Evolutionary conservation across 1,140 invertebrate genomes (phyloP), one percentile per base, ranked within the genome.

Genomic region (Hycleus phaleratus): DNA sequence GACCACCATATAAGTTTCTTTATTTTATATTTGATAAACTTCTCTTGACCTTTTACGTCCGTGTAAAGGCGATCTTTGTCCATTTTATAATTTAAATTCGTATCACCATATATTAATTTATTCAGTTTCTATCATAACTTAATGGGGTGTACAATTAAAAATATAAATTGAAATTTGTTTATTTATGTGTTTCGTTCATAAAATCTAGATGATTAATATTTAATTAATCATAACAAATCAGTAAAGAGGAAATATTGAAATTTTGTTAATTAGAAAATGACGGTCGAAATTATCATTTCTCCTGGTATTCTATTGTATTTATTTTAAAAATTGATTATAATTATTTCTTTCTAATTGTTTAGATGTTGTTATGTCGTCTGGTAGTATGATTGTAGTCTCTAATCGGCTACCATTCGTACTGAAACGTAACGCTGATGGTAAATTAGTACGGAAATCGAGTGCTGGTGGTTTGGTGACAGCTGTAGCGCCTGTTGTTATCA

Each of bases 381-480:
- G 83, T 65, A 87, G 82, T 66, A 85, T 94, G 80, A 92, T 94
- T 67, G 90, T 94, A 56, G 89, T 94, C 47, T 92, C 90, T 61
- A 94, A 93, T 79, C 79, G 91, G 64, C 77, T 94, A 67, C 91
- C 91, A 5, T 93, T 94, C 75, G 86, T 93, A 60, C 76, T 94
- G 38, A 85, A 84, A 68, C 81, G 85, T 67, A 84, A 90, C 75
- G 75, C 78, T 61, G 84, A 84, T 49, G 85, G 85, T 44, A 79
- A 83, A 60, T 78, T 90, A 66, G 82, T 85, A 60, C 81, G 91
- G 54, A 89, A 88, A 71, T 85, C 88, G 65, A 93, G 88, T 72
- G 91, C 90, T 67, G 91, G 91, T 54, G 91, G 91, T 57, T 75
- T 94, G 52, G 91, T 94, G 9, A 95, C 91, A 3, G 91, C 91